Evolutionary conservation across 2,797 vertebrate genomes (phyloP).

Genomic region (Anguilla obscura): DNA sequence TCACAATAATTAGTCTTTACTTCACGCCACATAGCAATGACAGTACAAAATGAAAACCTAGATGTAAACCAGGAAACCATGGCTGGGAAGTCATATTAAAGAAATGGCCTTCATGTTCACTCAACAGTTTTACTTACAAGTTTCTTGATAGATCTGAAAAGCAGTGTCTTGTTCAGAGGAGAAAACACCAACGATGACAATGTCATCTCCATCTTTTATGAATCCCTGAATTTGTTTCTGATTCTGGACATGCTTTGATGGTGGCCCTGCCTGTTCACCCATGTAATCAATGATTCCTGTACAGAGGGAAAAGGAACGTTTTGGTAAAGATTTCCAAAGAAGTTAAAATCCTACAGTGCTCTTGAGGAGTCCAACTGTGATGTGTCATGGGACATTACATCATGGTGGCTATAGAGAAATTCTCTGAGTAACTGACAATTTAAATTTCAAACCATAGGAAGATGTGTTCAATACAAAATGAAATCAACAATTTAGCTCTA

Average conservation of each 20-base stretch:
- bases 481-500: background rate
- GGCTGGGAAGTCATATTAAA: background rate
- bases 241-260: constrained; percentile 86
- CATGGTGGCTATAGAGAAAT: background rate
- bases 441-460: background rate
- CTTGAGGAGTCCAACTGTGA: background rate
- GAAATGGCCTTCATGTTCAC: background rate
- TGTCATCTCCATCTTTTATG: constrained; percentile 88
- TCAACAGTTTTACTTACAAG: constrained; percentile 74
- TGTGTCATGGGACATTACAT: background rate
- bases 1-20: background rate
- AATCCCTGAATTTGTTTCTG: constrained; percentile 90
- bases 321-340: background rate
- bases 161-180: constrained; percentile 74
- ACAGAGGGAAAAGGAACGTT: background rate
- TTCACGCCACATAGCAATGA: background rate
- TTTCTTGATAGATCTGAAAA: constrained; percentile 85
- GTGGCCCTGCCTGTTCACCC: constrained; percentile 90
- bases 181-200: constrained; percentile 86
- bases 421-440: background rate
- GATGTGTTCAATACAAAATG: background rate
- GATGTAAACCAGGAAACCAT: background rate
- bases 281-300: constrained; percentile 91
- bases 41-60: background rate
- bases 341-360: background rate